phyloP scores from a whole-genome alignment of 2,888 invertebrate species.

The Belgica antarctica region DNA sequence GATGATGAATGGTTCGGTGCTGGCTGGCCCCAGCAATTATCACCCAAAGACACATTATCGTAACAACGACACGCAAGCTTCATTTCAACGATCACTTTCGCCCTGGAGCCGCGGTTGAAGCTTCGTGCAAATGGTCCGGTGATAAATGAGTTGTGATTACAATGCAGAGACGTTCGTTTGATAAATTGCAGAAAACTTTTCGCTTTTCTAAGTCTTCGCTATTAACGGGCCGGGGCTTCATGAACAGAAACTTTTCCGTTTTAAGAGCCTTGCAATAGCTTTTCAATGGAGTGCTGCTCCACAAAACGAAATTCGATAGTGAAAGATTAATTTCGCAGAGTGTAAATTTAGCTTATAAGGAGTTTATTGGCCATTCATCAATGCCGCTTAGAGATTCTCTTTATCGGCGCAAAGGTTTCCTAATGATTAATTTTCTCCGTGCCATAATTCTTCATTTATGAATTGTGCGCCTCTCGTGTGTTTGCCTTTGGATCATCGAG shows the following conservation, averaged over 20 bases:
- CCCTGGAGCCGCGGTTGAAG: not conserved
- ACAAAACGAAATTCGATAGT: slow-evolving; percentile 11
- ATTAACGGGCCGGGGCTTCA: too few species aligned
- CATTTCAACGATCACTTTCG: not conserved
- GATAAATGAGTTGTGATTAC: not conserved
- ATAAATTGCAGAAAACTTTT: not conserved
- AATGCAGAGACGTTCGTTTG: not conserved
- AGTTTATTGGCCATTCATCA: not conserved
- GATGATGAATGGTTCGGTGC: slow-evolving; percentile 25
- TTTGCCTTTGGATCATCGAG: not conserved
- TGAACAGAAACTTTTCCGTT: too few species aligned
- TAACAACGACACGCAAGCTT: not conserved
- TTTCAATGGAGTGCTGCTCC: not conserved
- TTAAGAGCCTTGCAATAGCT: not conserved
- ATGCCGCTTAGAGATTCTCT: not conserved
- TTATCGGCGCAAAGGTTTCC: too few species aligned
- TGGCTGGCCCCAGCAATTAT: slow-evolving; percentile 18
- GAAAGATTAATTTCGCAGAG: too few species aligned
- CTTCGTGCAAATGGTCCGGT: not conserved
- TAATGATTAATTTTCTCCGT: not conserved
- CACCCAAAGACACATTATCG: not conserved
- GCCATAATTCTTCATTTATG: not conserved
- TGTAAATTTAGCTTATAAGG: not conserved
- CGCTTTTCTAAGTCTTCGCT: not conserved
- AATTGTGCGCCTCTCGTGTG: slow-evolving; percentile 1